Evolutionary conservation across 2,888 invertebrate species (phyloP).

Genomic region (Epistrophella euchroma): DNA sequence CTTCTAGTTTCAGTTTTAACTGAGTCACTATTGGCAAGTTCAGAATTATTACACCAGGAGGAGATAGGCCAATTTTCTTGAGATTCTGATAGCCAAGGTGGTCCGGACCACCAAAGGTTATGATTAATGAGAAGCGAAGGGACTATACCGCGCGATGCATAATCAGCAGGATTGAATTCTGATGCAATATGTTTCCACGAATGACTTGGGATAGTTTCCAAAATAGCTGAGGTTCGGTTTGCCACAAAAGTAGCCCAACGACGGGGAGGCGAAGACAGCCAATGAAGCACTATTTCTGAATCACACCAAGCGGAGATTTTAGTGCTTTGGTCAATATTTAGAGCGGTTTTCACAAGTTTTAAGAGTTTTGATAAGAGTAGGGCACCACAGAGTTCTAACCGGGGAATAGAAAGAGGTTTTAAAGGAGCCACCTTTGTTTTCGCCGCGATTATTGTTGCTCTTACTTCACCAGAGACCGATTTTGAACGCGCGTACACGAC

Average conservation of each 20-base stretch:
- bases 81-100: slow-evolving; percentile 36
- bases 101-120: slow-evolving; percentile 72
- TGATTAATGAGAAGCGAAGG: slow-evolving; percentile 43
- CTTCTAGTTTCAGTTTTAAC: slow-evolving; percentile 7
- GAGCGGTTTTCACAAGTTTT: slow-evolving; percentile 20
- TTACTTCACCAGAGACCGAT: neutral
- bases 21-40: neutral
- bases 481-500: neutral
- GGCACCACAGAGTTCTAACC: slow-evolving; percentile 58
- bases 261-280: slow-evolving; percentile 75
- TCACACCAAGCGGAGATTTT: slow-evolving; percentile 76
- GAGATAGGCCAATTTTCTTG: neutral
- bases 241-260: slow-evolving; percentile 66
- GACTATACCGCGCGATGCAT: slow-evolving; percentile 66
- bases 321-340: slow-evolving; percentile 10
- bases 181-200: slow-evolving; percentile 67
- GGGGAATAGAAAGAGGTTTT: slow-evolving; percentile 56
- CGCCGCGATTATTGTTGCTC: slow-evolving; percentile 2
- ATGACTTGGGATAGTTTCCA: slow-evolving; percentile 28
- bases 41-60: neutral
- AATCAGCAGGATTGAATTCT: slow-evolving; percentile 71
- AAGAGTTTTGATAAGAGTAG: slow-evolving; percentile 44
- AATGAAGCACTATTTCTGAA: slow-evolving; percentile 78
- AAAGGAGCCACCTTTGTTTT: slow-evolving; percentile 43
- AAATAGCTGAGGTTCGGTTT: slow-evolving; percentile 63